phyloP scores from a whole-genome alignment of 2,888 invertebrate species.

The Cephus runcator region DNA sequence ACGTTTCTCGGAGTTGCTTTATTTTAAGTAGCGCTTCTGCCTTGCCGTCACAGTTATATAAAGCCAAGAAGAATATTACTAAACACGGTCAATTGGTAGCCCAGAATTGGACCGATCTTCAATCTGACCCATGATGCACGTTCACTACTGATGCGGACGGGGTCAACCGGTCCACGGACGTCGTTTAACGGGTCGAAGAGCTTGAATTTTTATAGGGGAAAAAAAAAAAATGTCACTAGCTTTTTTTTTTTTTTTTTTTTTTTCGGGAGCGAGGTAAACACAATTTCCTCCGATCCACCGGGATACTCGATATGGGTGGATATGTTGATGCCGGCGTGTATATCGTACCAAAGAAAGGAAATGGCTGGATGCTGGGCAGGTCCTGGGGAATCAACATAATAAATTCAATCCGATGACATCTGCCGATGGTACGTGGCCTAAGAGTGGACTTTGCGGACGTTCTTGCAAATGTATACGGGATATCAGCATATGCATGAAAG shows the following conservation, averaged over 20 bases:
- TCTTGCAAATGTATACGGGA: slow-evolving; percentile 32
- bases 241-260: no score
- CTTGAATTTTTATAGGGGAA: no score
- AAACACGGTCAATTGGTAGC: slow-evolving; percentile 39
- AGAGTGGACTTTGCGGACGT: slow-evolving; percentile 3
- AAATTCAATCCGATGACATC: slow-evolving; percentile 48
- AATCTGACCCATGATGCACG: slow-evolving; percentile 5
- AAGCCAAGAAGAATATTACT: slow-evolving; percentile 30
- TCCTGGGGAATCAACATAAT: slow-evolving; percentile 40
- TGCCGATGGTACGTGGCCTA: slow-evolving; percentile 29
- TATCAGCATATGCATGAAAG: slow-evolving; percentile 58
- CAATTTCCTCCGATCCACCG: no score
- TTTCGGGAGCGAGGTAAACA: no score
- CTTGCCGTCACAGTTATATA: slow-evolving; percentile 30
- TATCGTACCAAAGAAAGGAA: no score
- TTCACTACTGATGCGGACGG: background rate
- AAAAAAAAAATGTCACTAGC: no score
- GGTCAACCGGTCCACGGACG: slow-evolving; percentile 6
- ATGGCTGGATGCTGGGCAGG: slow-evolving; percentile 22
- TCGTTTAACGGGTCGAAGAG: no score
- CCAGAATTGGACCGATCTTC: slow-evolving; percentile 29
- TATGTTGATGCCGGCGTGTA: no score
- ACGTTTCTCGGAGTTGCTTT: slow-evolving; percentile 20
- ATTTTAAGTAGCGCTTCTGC: slow-evolving; percentile 22
- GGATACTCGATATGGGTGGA: no score